phyloP scores from a whole-genome alignment of 2,113 vertebrate genomes.

The Nothobranchius kuhntae region DNA sequence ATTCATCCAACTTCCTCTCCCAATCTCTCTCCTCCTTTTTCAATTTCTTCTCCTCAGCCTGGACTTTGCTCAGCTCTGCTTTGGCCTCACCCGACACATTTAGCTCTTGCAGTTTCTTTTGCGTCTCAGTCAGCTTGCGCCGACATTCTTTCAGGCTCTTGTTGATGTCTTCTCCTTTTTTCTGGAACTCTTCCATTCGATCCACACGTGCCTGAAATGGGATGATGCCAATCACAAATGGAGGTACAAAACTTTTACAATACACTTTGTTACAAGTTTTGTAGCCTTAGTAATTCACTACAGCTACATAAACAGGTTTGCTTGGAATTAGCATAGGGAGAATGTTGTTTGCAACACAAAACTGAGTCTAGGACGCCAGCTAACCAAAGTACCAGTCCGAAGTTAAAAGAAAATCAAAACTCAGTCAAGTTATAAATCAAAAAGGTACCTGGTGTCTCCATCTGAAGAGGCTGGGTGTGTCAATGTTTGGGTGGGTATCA shows the following conservation, averaged over 20 bases:
- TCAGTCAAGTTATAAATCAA: not conserved
- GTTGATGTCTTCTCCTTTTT: slow-evolving; percentile 85
- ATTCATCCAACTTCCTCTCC: slow-evolving; percentile 83
- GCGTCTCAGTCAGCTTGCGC: slow-evolving; percentile 82
- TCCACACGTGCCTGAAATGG: slow-evolving; percentile 89
- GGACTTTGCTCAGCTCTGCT: slow-evolving; percentile 78
- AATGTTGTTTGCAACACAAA: too few relatives aligned
- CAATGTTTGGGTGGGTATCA: slow-evolving; percentile 95
- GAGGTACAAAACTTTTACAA: not conserved
- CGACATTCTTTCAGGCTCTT: slow-evolving; percentile 80
- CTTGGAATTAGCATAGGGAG: too few relatives aligned
- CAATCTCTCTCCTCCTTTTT: slow-evolving; percentile 85
- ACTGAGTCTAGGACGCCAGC: not conserved
- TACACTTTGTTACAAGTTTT: too few relatives aligned
- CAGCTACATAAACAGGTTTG: too few relatives aligned
- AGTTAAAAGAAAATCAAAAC: not conserved
- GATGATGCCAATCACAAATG: not conserved
- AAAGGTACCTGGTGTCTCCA: slow-evolving; percentile 91
- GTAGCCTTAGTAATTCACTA: too few relatives aligned
- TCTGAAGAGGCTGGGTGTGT: slow-evolving; percentile 93
- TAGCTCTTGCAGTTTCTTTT: slow-evolving; percentile 84
- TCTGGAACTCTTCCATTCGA: slow-evolving; percentile 90
- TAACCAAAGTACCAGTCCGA: not conserved
- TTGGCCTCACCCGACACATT: slow-evolving; percentile 51
- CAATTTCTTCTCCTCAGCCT: slow-evolving; percentile 85